Percentiles rank a stretch among this genome's conserved stretches.
Evolutionary conservation across 2,113 vertebrate species (phyloP).

Genomic region (Chiloscyllium plagiosum): DNA sequence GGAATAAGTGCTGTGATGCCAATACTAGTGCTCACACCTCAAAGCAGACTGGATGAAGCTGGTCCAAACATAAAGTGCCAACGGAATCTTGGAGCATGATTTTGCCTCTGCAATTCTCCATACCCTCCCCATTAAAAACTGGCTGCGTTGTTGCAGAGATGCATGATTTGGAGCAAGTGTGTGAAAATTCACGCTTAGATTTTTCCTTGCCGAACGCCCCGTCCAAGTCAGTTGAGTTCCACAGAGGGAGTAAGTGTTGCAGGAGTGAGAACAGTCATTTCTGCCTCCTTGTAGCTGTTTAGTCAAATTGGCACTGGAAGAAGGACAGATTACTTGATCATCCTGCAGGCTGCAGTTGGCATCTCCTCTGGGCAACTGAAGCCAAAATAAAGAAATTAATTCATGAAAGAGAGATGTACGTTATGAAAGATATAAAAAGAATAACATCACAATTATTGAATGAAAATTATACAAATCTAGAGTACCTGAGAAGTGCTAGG

Average conservation of each 20-base stretch:
- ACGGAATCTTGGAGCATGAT: background rate
- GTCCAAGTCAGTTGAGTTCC: background rate
- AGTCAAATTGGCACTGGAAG: background rate
- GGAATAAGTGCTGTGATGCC: background rate
- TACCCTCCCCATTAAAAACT: background rate
- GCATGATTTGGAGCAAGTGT: background rate
- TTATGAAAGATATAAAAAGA: background rate
- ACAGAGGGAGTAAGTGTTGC: background rate
- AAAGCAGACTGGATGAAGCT: background rate
- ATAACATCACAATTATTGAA: background rate
- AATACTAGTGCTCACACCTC: background rate
- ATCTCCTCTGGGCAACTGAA: background rate
- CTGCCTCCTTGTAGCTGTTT: background rate
- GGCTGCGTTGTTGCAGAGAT: background rate
- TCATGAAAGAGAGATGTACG: background rate
- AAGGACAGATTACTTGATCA: background rate
- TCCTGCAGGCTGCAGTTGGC: background rate
- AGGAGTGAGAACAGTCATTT: background rate
- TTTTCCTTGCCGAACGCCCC: background rate
- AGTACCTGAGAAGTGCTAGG: background rate
- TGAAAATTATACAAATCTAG: background rate
- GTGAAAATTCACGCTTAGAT: background rate
- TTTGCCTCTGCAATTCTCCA: background rate
- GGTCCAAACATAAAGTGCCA: background rate
- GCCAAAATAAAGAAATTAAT: conserved; percentile 1